Conservation (phyloP, 2,113 vertebrate species). For the Pterocles burchelli region DNA sequence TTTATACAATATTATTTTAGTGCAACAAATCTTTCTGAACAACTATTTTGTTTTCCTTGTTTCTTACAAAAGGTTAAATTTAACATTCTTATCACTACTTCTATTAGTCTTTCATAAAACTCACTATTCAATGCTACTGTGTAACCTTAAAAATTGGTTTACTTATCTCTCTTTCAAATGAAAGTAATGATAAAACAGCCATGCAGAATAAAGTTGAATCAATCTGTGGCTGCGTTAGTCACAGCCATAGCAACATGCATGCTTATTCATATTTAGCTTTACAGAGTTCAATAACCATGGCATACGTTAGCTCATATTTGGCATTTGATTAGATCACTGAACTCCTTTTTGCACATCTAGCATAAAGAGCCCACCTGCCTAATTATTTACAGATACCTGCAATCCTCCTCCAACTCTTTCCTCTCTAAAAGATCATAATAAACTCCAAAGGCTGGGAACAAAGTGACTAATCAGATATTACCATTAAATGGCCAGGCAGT, state of each 20-base stretch:
- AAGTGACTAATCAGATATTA: neutral
- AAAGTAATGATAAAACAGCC: neutral
- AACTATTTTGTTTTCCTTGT: neutral
- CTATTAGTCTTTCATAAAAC: neutral
- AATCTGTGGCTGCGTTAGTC: neutral
- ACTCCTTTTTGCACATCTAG: neutral
- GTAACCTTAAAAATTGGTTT: neutral
- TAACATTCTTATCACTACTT: neutral
- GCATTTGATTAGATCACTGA: neutral
- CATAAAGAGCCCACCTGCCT: neutral
- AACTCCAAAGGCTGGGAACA: neutral
- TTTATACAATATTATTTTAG: neutral
- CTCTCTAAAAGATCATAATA: neutral
- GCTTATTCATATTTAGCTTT: neutral
- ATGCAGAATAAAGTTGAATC: neutral
- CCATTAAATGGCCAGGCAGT: neutral
- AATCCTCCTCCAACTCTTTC: neutral
- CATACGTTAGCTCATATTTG: neutral
- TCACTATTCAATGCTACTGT: neutral
- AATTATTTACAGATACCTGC: slow-evolving; percentile 18
- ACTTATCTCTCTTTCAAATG: neutral
- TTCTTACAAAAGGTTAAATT: neutral
- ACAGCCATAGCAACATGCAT: neutral
- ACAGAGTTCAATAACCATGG: neutral
- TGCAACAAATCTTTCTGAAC: neutral